Evolutionary conservation across 2,797 vertebrate species (phyloP), one percentile per base, ranked within the genome.

Genomic region (Ambastaia sidthimunki): DNA sequence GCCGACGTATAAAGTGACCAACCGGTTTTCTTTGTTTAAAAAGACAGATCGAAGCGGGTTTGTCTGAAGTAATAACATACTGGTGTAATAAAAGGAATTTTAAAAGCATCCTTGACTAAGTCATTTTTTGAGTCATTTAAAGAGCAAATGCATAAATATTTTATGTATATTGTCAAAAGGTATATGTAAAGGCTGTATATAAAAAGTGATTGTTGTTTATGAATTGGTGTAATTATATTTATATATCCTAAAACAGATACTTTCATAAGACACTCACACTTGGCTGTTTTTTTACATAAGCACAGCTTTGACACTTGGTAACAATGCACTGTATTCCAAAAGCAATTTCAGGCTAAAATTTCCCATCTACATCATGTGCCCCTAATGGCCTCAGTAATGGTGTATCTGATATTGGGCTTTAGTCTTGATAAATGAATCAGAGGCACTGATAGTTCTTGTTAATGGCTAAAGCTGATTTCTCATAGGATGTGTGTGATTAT

Each of bases 401-500:
- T 21, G 21, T 19, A 23, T 75, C 55, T 66, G 59, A 62, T 78
- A 81, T 72, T 73, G 44, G 23, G 41, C 52, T 71, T 83, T 48
- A 81, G 60, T 47, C 60, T 59, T 82, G 4, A 60, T 63, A 41
- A 85, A 82, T 72, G 54, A 82, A 71, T 71, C 28, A 72, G 70
- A 60, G 84, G 67, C 80, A 71, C 54, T 80, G 80, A 50, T 77
- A 41, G 62, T 16, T 78, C 25, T 12, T 3, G n/a, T 68, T 76
- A 81, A 76, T 83, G 68, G 55, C 63, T 71, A 54, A 74, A 70
- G 47, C 34, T 78, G 72, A 72, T 79, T 79, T 80, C 76, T 79
- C 82, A 74, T 19, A 82, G 76, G 63, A 34, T 52, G 47, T 37
- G 11, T 3, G 13, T 74, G 60, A 23, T 65, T 65, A 65, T 55